Evolutionary conservation across 2,888 invertebrate species (phyloP).

Genomic region (Cenopis cana): DNA sequence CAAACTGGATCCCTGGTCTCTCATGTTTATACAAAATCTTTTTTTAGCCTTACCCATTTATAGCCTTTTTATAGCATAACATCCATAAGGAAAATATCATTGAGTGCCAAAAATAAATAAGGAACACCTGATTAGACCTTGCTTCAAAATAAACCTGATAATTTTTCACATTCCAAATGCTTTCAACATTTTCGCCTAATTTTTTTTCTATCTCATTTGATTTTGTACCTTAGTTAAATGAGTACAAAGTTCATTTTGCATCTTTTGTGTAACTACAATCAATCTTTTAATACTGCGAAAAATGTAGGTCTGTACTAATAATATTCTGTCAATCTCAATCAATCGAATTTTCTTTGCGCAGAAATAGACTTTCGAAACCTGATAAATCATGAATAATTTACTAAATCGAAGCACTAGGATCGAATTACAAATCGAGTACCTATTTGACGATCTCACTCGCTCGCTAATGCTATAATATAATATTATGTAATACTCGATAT

Average conservation of each 20-base stretch:
- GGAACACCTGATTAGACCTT: background rate
- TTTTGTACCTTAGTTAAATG: background rate
- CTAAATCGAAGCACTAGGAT: background rate
- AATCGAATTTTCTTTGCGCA: background rate
- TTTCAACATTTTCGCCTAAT: too few species aligned
- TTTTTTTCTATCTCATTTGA: background rate
- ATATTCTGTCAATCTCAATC: background rate
- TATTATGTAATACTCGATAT: too few species aligned
- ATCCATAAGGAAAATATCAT: too few species aligned
- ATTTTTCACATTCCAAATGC: constrained; percentile 23
- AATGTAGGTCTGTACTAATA: background rate
- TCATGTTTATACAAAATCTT: too few species aligned
- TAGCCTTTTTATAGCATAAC: too few species aligned
- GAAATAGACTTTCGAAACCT: background rate
- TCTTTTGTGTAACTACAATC: background rate
- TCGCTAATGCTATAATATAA: background rate
- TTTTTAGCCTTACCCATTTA: too few species aligned
- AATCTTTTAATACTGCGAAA: background rate
- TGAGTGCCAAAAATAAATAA: too few species aligned
- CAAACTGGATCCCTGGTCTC: too few species aligned
- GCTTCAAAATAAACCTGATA: constrained; percentile 7
- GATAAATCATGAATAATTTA: background rate
- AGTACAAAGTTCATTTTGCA: background rate
- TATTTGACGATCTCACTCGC: too few species aligned
- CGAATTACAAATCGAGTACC: background rate